Percentiles rank a stretch among this genome's conserved stretches.
Conservation (phyloP, 1,140 invertebrate genomes). For the Atta texana region DNA sequence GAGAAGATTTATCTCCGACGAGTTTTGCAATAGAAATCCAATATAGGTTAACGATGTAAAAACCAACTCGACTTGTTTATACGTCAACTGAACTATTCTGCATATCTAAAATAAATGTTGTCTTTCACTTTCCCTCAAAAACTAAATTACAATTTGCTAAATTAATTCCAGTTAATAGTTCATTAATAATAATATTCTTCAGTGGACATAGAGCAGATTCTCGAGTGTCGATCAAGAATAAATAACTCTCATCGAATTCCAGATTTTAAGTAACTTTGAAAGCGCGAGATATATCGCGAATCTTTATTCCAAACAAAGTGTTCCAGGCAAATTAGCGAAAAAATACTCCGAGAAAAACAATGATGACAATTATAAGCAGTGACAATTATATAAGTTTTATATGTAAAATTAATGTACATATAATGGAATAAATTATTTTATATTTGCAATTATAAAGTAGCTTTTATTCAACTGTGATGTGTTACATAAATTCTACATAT, state of each 20-base stretch:
- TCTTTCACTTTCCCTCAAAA: conserved; percentile 28
- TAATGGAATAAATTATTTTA: no score
- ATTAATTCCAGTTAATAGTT: conserved; percentile 32
- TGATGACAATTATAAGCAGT: no score
- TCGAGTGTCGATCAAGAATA: not conserved
- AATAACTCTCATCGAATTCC: not conserved
- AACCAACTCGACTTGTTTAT: conserved; percentile 38
- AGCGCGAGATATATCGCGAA: not conserved
- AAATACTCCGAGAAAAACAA: not conserved
- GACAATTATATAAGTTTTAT: no score
- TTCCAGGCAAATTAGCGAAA: not conserved
- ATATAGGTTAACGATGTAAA: conserved; percentile 26
- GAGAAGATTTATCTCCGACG: conserved; percentile 37
- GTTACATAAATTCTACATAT: no score
- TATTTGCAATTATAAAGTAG: no score
- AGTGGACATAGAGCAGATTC: not conserved
- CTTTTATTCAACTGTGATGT: no score
- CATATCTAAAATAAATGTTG: conserved; percentile 39
- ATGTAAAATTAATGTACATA: no score
- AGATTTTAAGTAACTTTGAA: not conserved
- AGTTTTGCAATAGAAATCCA: conserved; percentile 34
- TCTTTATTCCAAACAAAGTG: not conserved
- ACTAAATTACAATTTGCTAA: conserved; percentile 32
- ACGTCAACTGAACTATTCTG: conserved; percentile 36
- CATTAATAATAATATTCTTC: conserved; percentile 1